Evolutionary conservation across 2,888 invertebrate genomes (phyloP).

Genomic region (Odontocolon sp.): DNA sequence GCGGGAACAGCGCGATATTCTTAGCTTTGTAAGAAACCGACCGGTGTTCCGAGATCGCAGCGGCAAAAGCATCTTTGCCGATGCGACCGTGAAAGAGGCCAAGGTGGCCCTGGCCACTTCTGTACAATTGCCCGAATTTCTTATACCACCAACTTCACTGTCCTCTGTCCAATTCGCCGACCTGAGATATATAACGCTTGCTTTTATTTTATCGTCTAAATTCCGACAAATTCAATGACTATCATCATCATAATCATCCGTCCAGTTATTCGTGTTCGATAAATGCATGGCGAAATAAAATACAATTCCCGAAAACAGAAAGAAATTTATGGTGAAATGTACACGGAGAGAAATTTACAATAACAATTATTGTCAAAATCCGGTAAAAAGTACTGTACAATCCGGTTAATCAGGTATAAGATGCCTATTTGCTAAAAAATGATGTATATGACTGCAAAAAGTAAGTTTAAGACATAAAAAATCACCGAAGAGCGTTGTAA

Average conservation of each 20-base stretch:
- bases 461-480: too few relatives aligned
- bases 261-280: constrained; percentile 17
- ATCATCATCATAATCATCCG: constrained; percentile 26
- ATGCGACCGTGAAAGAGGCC: constrained; percentile 68
- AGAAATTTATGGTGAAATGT: too few relatives aligned
- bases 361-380: too few relatives aligned
- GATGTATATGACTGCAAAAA: too few relatives aligned
- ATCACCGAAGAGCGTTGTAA: too few relatives aligned
- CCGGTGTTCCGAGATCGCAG: constrained; percentile 21
- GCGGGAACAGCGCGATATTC: constrained; percentile 65
- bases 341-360: too few relatives aligned
- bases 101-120: constrained; percentile 43
- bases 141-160: constrained; percentile 53
- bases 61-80: constrained; percentile 25
- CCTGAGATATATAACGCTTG: too few relatives aligned
- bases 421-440: too few relatives aligned
- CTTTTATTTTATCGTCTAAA: constrained; percentile 3
- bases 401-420: too few relatives aligned
- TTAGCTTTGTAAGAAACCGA: constrained; percentile 69
- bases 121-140: constrained; percentile 64
- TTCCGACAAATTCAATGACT: constrained; percentile 31
- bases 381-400: too few relatives aligned
- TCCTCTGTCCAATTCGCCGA: background rate
- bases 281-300: background rate
- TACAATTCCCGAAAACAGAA: too few relatives aligned